These are phyloP conservation scores for Paramisgurnus dabryanus DNA, from an alignment of 2,113 vertebrate genomes.

Conservation along the genomic window DNA sequence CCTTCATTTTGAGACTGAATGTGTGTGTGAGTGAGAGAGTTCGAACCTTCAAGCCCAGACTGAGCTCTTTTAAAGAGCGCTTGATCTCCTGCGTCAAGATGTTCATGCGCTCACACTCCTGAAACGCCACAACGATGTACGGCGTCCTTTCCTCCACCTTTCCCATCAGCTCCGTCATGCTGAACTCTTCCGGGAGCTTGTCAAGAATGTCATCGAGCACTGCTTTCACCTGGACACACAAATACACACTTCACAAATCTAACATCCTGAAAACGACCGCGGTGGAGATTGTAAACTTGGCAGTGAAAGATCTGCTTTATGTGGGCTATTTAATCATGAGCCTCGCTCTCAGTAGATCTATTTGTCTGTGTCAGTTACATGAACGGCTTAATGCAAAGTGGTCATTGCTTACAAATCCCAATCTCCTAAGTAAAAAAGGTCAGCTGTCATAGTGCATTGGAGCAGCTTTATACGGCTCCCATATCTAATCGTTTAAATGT, in stretches of 20 bases:
- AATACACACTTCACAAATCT: neutral
- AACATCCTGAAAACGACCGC: neutral
- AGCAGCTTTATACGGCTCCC: constrained; percentile 48
- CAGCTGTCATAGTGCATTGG: constrained; percentile 59
- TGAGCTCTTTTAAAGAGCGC: constrained; percentile 81
- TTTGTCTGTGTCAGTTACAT: constrained; percentile 33
- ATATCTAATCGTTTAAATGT: constrained; percentile 54
- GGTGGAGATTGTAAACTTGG: neutral
- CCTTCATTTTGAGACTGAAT: too few species aligned
- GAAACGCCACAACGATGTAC: constrained; percentile 85
- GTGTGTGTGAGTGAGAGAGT: neutral
- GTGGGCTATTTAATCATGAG: neutral
- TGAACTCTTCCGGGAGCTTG: constrained; percentile 87
- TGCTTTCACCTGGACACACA: constrained; percentile 77
- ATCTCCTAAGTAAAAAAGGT: constrained; percentile 63
- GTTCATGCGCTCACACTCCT: constrained; percentile 96
- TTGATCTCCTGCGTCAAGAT: constrained; percentile 82
- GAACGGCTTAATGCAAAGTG: constrained; percentile 47
- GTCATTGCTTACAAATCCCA: constrained; percentile 52
- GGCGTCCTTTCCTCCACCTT: constrained; percentile 87
- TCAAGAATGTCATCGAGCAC: constrained; percentile 88
- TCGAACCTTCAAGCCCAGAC: constrained; percentile 86
- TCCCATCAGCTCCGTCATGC: constrained; percentile 81
- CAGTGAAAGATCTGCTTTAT: neutral
- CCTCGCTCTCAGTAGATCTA: neutral